Evolutionary conservation across 2,113 vertebrate genomes (phyloP).

Genomic region (Neogobius melanostomus): DNA sequence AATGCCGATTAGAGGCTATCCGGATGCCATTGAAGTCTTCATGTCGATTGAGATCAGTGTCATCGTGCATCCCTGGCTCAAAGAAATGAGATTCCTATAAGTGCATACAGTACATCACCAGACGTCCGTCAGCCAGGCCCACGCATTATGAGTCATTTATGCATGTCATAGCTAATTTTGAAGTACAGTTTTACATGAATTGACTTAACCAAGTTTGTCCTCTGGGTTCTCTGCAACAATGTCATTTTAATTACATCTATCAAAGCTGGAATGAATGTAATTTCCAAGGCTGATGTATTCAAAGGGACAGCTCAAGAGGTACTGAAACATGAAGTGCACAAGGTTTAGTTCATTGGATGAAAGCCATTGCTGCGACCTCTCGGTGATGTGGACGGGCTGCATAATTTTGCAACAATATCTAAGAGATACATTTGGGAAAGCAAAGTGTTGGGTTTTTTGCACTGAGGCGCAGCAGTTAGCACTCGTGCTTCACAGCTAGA

Average conservation of each 20-base stretch:
- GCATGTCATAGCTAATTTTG: constrained; percentile 42
- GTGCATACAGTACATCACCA: constrained; percentile 48
- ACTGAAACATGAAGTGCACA: not conserved
- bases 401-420: no score
- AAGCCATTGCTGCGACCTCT: constrained; percentile 13
- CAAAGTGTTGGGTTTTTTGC: not conserved
- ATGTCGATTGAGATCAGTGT: constrained; percentile 43
- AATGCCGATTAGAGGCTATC: constrained; percentile 50
- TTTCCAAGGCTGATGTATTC: constrained; percentile 6
- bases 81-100: constrained; percentile 50
- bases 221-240: constrained; percentile 36
- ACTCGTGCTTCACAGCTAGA: no score
- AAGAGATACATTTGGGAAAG: not conserved
- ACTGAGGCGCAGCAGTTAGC: no score
- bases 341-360: not conserved
- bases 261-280: constrained; percentile 6
- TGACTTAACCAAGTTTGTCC: constrained; percentile 46
- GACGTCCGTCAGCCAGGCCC: constrained; percentile 5
- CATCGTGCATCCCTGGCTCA: constrained; percentile 14
- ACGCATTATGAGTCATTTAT: constrained; percentile 42
- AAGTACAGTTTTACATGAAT: constrained; percentile 27
- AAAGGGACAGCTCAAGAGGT: constrained; percentile 19
- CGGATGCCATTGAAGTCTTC: constrained; percentile 47
- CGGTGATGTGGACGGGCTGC: not conserved
- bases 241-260: constrained; percentile 40